A percentile compares a stretch with the other conserved stretches of the same genome.
These are phyloP conservation scores for Spodoptera exigua DNA, from an alignment of 2,888 invertebrate species.

Conservation along the genomic window DNA sequence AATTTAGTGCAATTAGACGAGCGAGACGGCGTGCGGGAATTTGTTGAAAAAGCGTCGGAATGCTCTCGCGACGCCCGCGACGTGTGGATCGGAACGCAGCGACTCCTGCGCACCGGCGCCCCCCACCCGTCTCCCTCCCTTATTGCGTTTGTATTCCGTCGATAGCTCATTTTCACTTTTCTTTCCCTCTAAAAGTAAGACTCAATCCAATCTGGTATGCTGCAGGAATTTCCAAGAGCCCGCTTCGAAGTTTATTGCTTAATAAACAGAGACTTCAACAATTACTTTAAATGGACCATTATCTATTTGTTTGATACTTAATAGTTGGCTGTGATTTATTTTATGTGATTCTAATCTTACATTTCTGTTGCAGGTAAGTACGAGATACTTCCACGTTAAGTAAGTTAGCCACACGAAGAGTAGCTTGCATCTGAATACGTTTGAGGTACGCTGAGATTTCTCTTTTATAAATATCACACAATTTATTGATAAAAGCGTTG, in stretches of 20 bases:
- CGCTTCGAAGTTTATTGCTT: slow-evolving; percentile 47
- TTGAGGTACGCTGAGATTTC: not conserved
- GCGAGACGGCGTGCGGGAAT: slow-evolving; percentile 82
- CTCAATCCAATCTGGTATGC: slow-evolving; percentile 60
- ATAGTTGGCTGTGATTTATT: slow-evolving; percentile 41
- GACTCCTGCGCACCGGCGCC: slow-evolving; percentile 57
- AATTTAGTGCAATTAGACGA: slow-evolving; percentile 86
- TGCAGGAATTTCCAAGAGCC: slow-evolving; percentile 46
- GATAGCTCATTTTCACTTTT: slow-evolving; percentile 63
- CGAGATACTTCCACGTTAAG: slow-evolving; percentile 42
- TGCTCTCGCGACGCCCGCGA: slow-evolving; percentile 74
- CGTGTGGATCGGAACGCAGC: slow-evolving; percentile 78
- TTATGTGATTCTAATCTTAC: slow-evolving; percentile 43
- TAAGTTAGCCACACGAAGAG: slow-evolving; percentile 53
- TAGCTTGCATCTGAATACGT: slow-evolving; percentile 63
- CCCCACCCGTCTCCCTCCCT: slow-evolving; percentile 21
- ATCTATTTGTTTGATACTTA: slow-evolving; percentile 49
- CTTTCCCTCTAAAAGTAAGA: slow-evolving; percentile 58
- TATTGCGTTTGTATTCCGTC: slow-evolving; percentile 56
- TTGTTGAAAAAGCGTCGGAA: slow-evolving; percentile 79
- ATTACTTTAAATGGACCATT: slow-evolving; percentile 48
- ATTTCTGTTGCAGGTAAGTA: slow-evolving; percentile 69
- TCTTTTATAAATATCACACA: too few relatives aligned
- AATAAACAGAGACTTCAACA: slow-evolving; percentile 50
- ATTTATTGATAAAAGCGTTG: not conserved